A percentile compares a stretch with the other conserved stretches of the same genome.
phyloP scores from a whole-genome alignment of 2,113 vertebrate genomes.

The Mus musculus region GRCm39 chr8:78495001-78495500 shows the following conservation, averaged over 20 bases:
- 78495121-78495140: background rate
- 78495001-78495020: background rate
- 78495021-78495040: background rate
- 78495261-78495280: background rate
- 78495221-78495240: background rate
- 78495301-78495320: no score
- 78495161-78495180: background rate
- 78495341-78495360: background rate
- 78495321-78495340: background rate
- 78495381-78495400: background rate
- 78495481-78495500: no score
- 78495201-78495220: background rate
- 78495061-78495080: background rate
- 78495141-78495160: background rate
- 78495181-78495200: background rate
- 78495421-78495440: no score
- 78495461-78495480: no score
- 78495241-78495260: background rate
- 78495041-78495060: background rate
- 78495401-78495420: no score
- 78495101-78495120: background rate
- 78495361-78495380: background rate
- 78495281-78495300: background rate
- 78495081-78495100: background rate
- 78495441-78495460: no score